A percentile compares a stretch with the other conserved stretches of the same genome.
Evolutionary conservation across 2,888 invertebrate genomes (phyloP).

Genomic region (Ypsolopha sequella): DNA sequence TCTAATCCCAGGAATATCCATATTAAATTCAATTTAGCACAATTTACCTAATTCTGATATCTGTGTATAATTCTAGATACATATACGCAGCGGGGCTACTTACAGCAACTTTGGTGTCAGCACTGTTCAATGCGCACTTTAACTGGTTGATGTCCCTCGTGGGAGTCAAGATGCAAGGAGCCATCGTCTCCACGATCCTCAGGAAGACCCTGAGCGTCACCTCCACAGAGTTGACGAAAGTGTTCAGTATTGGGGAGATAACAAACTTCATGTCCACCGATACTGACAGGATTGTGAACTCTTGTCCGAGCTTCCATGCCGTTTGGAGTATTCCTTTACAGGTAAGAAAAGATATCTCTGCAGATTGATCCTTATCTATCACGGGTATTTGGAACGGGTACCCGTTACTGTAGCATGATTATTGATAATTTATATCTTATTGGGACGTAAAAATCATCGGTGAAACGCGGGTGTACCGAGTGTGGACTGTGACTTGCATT

Average conservation of each 20-base stretch:
- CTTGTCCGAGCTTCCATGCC: conserved; percentile 96
- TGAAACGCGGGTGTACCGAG: no score
- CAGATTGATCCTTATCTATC: no score
- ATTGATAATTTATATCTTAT: no score
- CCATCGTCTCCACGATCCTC: conserved; percentile 82
- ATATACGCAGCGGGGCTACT: conserved; percentile 50
- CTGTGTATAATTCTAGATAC: conserved; percentile 42
- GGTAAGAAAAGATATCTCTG: conserved; percentile 41
- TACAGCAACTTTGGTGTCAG: conserved; percentile 62
- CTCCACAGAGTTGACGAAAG: conserved; percentile 53
- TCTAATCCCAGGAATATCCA: no score
- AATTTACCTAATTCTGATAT: no score
- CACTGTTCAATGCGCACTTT: conserved; percentile 89
- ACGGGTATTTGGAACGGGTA: no score
- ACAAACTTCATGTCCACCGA: conserved; percentile 98
- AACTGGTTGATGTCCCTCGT: conserved; percentile 88
- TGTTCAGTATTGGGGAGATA: conserved; percentile 83
- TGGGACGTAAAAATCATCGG: no score
- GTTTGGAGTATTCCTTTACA: conserved; percentile 97
- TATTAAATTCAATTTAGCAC: no score
- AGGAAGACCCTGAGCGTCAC: conserved; percentile 66
- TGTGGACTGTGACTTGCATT: no score
- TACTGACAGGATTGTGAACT: conserved; percentile 94
- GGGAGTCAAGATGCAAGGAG: conserved; percentile 88
- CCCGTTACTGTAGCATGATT: no score